Percentiles rank a stretch among this genome's conserved stretches.
Evolutionary conservation across 1,140 invertebrate species (phyloP).

Genomic region (Maniola jurtina): DNA sequence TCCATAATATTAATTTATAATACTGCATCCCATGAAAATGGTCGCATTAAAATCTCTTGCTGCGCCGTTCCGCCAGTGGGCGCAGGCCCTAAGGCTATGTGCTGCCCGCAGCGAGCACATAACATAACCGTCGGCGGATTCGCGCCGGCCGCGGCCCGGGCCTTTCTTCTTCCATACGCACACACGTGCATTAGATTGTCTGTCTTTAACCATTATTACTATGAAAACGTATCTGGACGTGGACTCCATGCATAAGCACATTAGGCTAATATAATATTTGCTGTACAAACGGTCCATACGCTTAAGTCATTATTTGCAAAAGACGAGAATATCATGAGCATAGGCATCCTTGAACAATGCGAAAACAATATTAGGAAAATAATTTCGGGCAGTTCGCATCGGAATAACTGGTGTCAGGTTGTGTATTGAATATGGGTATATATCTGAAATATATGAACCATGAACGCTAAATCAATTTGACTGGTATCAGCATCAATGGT

Average conservation of each 20-base stretch:
- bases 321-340: conserved; percentile 39
- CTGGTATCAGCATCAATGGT: conserved; percentile 33
- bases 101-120: conserved; percentile 64
- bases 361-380: conserved; percentile 54
- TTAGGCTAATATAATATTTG: conserved; percentile 67
- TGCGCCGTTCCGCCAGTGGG: too few relatives aligned
- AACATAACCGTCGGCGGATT: conserved; percentile 69
- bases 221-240: conserved; percentile 67
- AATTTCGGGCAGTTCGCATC: conserved; percentile 36
- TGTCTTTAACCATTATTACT: conserved; percentile 52
- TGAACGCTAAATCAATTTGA: conserved; percentile 43
- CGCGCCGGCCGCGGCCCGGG: conserved; percentile 65
- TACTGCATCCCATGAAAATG: too few relatives aligned
- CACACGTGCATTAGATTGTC: conserved; percentile 42
- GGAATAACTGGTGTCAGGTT: conserved; percentile 30
- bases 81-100: conserved; percentile 48
- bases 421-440: conserved; percentile 26
- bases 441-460: conserved; percentile 16
- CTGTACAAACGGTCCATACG: conserved; percentile 48
- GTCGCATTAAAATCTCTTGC: too few relatives aligned
- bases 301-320: conserved; percentile 59
- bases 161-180: conserved; percentile 56
- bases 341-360: conserved; percentile 52
- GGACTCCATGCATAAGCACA: conserved; percentile 55
- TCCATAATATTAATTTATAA: too few relatives aligned